Conservation (phyloP, 2,888 invertebrate genomes). For the Papilio protenor region DNA sequence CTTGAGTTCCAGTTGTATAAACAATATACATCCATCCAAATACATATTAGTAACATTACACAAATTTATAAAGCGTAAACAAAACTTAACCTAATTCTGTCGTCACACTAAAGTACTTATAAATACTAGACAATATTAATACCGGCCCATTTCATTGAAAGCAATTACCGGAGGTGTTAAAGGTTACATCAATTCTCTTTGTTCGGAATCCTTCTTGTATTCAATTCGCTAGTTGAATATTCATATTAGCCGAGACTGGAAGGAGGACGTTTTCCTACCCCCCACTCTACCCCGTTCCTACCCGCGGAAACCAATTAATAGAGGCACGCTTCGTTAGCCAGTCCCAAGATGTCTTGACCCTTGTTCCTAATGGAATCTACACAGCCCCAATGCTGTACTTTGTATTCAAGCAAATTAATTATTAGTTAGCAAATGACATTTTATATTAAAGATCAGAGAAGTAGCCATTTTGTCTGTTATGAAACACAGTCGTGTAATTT, state of each 20-base stretch:
- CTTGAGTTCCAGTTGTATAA: not conserved
- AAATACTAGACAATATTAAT: conserved; percentile 66
- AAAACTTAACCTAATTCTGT: not conserved
- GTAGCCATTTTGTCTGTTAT: not conserved
- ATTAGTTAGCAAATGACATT: conserved; percentile 24
- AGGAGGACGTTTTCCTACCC: conserved; percentile 54
- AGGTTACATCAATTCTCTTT: conserved; percentile 60
- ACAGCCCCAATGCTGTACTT: conserved; percentile 45
- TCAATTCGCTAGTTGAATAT: conserved; percentile 71
- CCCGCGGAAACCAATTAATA: conserved; percentile 73
- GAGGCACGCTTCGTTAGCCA: conserved; percentile 69
- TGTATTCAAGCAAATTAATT: conserved; percentile 29
- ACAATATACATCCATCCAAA: not conserved
- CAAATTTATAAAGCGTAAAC: not conserved
- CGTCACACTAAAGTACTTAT: conserved; percentile 45
- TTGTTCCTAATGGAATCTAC: conserved; percentile 61
- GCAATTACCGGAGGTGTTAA: conserved; percentile 58
- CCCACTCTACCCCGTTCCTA: conserved; percentile 48
- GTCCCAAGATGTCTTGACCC: conserved; percentile 67
- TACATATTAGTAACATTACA: not conserved
- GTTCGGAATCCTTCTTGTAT: conserved; percentile 55
- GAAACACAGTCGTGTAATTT: no score
- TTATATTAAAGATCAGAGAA: not conserved
- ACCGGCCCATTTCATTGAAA: conserved; percentile 59
- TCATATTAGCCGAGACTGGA: conserved; percentile 60